Evolutionary conservation across 2,113 vertebrate genomes (phyloP).

Genomic region (Pseudorasbora parva): DNA sequence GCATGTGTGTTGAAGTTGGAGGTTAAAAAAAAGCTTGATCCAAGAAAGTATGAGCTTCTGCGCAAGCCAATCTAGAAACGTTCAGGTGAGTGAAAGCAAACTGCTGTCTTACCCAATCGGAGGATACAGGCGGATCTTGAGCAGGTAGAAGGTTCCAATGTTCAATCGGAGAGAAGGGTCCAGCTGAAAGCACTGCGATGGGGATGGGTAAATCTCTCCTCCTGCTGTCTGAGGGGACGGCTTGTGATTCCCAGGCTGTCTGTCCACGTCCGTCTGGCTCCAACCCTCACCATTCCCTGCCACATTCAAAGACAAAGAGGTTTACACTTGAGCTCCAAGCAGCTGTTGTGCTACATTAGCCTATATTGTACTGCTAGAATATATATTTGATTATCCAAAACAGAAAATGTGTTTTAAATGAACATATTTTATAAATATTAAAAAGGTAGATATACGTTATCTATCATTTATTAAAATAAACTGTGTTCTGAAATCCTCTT

Average conservation of each 20-base stretch:
- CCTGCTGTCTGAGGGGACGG: constrained; percentile 56
- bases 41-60: neutral
- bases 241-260: constrained; percentile 55
- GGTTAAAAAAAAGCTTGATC: neutral
- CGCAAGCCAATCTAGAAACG: neutral
- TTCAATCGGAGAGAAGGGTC: constrained; percentile 62
- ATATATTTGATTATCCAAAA: neutral
- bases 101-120: constrained; percentile 63
- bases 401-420: no score
- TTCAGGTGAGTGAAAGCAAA: neutral
- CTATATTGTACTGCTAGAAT: neutral
- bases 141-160: constrained; percentile 55
- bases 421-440: no score
- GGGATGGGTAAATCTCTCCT: constrained; percentile 60
- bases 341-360: neutral
- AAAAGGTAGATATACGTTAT: neutral
- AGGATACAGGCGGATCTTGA: constrained; percentile 52
- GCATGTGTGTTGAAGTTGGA: neutral
- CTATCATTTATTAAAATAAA: neutral
- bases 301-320: constrained; percentile 9
- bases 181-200: constrained; percentile 51
- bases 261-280: constrained; percentile 64
- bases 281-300: constrained; percentile 75
- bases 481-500: constrained; percentile 1
- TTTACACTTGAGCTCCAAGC: neutral